A percentile compares a stretch with the other conserved stretches of the same genome.
These are phyloP conservation scores for Manis crassicaudata DNA, from an alignment of 2,797 vertebrate genomes.

Conservation along the genomic window DNA sequence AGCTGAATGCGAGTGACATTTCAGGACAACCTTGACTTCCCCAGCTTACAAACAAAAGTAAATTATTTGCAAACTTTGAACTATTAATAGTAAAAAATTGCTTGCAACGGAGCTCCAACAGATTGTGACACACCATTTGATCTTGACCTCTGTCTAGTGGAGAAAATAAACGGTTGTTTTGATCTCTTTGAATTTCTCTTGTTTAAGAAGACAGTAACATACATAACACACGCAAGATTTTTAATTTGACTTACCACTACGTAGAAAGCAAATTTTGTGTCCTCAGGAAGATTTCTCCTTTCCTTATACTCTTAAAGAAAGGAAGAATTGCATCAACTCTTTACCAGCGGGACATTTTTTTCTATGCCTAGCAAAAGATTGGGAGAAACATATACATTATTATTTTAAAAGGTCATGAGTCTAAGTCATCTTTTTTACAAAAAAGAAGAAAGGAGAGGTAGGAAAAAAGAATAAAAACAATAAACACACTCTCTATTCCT, in stretches of 20 bases:
- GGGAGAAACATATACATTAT: not conserved
- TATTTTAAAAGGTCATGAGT: conserved; percentile 27
- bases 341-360: not conserved
- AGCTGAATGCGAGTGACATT: conserved; percentile 21
- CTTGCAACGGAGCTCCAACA: conserved; percentile 53
- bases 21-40: conserved; percentile 72
- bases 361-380: not conserved
- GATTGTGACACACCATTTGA: conserved; percentile 62
- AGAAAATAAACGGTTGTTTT: conserved; percentile 68
- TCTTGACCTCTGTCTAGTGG: conserved; percentile 67
- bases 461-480: not conserved
- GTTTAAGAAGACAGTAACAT: conserved; percentile 9
- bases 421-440: not conserved
- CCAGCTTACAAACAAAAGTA: conserved; percentile 67
- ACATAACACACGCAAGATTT: not conserved
- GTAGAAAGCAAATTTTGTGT: not conserved
- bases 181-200: conserved; percentile 37
- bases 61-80: conserved; percentile 73
- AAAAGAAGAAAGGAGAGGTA: not conserved
- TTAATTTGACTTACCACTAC: not conserved
- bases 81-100: conserved; percentile 76
- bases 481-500: conserved; percentile 23
- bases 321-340: not conserved
- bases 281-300: not conserved
- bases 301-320: not conserved